Conservation (phyloP, 2,113 vertebrate genomes). For the Prinia subflava region DNA sequence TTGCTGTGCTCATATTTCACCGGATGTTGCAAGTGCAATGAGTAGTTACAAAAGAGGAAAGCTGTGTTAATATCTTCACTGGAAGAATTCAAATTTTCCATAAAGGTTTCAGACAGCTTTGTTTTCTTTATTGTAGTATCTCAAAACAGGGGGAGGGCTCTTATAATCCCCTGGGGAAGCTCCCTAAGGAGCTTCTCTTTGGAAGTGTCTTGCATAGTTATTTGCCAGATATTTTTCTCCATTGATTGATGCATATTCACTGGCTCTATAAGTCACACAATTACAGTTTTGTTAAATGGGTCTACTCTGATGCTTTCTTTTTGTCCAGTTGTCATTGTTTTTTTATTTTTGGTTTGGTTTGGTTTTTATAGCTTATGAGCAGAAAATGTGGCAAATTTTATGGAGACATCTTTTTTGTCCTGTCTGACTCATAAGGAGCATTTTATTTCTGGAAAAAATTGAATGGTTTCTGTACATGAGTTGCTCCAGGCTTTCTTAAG, state of each 20-base stretch:
- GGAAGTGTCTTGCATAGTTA: background rate
- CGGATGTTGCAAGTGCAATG: background rate
- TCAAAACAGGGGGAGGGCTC: background rate
- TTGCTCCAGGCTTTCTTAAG: background rate
- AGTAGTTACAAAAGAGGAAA: background rate
- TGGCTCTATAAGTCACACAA: background rate
- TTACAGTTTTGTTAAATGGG: background rate
- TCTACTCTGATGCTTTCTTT: background rate
- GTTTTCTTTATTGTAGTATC: background rate
- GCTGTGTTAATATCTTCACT: background rate
- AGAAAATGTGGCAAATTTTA: background rate
- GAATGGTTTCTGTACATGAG: background rate
- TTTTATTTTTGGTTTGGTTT: too few species aligned
- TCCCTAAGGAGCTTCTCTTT: background rate
- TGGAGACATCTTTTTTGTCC: background rate
- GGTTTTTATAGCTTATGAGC: background rate
- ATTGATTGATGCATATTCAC: background rate
- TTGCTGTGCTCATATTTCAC: background rate
- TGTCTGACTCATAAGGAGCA: background rate
- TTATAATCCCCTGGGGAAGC: background rate
- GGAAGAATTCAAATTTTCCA: background rate
- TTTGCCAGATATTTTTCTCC: background rate
- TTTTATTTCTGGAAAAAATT: background rate
- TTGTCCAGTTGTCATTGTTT: background rate
- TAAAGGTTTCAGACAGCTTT: background rate